A percentile compares a stretch with the other conserved stretches of the same genome.
These are phyloP conservation scores for Oreochromis mossambicus DNA, from an alignment of 2,797 vertebrate genomes.

Conservation along the genomic window DNA sequence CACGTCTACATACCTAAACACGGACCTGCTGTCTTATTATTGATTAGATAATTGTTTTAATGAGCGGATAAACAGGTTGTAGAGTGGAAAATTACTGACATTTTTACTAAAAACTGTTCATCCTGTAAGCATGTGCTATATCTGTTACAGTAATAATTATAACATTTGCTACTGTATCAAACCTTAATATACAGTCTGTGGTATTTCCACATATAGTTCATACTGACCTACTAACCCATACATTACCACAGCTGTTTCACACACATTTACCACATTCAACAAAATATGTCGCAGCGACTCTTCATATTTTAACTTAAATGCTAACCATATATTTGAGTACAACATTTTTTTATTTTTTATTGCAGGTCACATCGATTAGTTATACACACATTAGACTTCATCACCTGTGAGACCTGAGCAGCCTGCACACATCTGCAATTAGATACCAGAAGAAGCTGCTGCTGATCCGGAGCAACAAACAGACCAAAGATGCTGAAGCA, in stretches of 20 bases:
- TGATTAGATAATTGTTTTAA: background rate
- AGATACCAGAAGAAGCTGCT: background rate
- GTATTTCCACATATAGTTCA: background rate
- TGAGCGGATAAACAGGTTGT: background rate
- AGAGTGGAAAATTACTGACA: rapidly evolving
- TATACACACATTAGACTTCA: background rate
- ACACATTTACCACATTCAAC: background rate
- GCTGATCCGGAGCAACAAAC: background rate
- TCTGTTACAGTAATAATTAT: background rate
- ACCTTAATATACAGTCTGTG: background rate
- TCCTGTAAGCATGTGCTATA: background rate
- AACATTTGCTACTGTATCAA: background rate
- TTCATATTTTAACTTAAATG: background rate
- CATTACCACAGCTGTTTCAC: background rate
- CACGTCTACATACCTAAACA: background rate
- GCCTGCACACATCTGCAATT: background rate
- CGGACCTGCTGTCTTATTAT: background rate
- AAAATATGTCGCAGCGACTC: background rate
- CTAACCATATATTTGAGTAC: background rate
- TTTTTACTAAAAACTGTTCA: background rate
- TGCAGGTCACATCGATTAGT: background rate
- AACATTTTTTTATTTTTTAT: background rate
- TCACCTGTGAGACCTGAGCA: background rate
- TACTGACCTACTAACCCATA: background rate
- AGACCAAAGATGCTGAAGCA: background rate